Evolutionary conservation across 2,113 vertebrate genomes (phyloP).

Genomic region (Neolamprologus devosi): DNA sequence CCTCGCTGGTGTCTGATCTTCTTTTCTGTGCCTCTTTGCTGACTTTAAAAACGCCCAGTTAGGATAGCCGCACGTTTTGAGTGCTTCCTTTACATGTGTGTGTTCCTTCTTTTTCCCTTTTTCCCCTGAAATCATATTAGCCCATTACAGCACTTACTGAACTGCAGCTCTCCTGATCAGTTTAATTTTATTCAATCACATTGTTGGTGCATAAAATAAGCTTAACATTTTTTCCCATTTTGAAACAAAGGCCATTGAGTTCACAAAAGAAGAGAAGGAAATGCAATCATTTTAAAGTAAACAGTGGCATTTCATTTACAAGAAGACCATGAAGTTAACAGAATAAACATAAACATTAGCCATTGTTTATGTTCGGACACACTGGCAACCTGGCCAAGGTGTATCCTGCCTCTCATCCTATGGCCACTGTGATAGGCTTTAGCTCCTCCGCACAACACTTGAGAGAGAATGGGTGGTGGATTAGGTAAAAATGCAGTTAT

Average conservation of each 20-base stretch:
- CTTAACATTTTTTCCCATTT: not conserved
- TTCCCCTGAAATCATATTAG: not conserved
- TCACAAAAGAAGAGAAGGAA: not conserved
- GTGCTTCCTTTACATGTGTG: too few species aligned
- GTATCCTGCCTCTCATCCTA: not conserved
- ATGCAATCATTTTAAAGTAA: not conserved
- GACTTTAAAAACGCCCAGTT: too few species aligned
- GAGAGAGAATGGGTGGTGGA: not conserved
- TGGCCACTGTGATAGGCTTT: not conserved
- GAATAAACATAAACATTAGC: not conserved
- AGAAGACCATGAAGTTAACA: not conserved
- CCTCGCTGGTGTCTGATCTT: too few species aligned
- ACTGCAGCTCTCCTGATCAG: not conserved
- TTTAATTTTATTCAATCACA: not conserved
- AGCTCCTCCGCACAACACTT: not conserved
- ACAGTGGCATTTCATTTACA: not conserved
- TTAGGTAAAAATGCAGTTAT: not conserved
- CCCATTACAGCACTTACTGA: not conserved
- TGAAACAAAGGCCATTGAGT: not conserved
- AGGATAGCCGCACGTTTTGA: too few species aligned
- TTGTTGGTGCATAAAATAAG: not conserved
- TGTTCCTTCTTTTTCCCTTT: too few species aligned
- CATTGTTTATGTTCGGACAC: not conserved
- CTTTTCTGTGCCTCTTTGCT: too few species aligned
- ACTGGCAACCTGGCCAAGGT: not conserved